Evolutionary conservation across 2,888 invertebrate species (phyloP), one percentile per base, ranked within the genome.

Genomic region (Synanthedon myopaeformis): DNA sequence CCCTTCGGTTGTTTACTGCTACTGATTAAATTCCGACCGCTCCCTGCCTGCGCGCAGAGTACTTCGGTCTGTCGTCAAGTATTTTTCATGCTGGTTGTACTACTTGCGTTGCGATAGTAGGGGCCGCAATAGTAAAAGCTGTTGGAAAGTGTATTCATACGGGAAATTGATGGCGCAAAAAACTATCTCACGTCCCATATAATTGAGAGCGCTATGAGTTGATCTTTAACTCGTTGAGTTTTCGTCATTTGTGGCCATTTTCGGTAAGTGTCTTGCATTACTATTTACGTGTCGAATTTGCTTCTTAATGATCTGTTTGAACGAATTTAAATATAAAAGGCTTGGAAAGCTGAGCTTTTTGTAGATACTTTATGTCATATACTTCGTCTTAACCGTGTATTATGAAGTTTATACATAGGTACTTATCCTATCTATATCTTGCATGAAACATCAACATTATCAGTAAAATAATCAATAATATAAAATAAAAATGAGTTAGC

Each of bases 61-160:
- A 82, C 82, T 83, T 83, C 82, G 79, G 76, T 80, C 76, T 67
- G 75, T 80, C 76, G 68, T 71, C 70, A 73, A 80, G 76, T 84
- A 84, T 83, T 83, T 82, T 84, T 85, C 83, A 79, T 85, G 81
- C 78, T 74, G 82, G 79, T 83, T 82, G 82, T 83, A 81, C 82
- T 82, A 84, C 81, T 83, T 76, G n/a, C n/a, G n/a, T n/a, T n/a
- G 76, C 74, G 67, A 70, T 76, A 80, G 74, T 77, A 77, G 79
- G 67, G 77, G 74, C 76, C 77, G 76, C 71, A 77, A 76, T 85
- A 85, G 83, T 86, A 85, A 83, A 85, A 85, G 86, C 84, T 82
- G 77, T 85, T 85, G 82, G 86, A 86, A 86, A 86, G 86, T 85
- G 84, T 74, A 77, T 77, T 77, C 74, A 71, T 74, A 78, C 71